Base-by-base conservation (phyloP, 2,888 invertebrate species). In the Troglohyphantes excavatus region DNA sequence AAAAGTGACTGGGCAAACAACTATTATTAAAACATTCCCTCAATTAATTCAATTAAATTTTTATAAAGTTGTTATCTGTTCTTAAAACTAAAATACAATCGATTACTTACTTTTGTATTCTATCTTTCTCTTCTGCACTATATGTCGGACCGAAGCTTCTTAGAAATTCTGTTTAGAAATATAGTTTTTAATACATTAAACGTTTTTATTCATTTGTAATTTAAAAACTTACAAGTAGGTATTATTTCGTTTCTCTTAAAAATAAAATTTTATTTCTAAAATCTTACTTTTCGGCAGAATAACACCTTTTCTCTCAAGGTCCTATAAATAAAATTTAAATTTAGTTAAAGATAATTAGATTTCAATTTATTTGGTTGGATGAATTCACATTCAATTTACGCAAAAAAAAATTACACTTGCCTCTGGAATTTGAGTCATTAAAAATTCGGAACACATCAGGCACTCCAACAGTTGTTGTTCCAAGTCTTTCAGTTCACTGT, bases 371-470 rank as follows among this genome's bases (percentile, higher is more conserved):
- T n/a, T n/a, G n/a, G n/a, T n/a, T n/a, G n/a, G n/a, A n/a, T n/a
- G n/a, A n/a, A n/a, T 39, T 39, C 39, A 3, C 13, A 11, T 39
- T 39, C 7, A 39, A 39, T 11, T 11, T 39, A 39, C 7, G 39
- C 13, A 2, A 7, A 11, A 1, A 39, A 53, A 53, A 2, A n/a
- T 13, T 33, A n/a, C 39, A 78, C 46, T 59, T 78, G 78, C 86
- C 70, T 61, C 13, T 7, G 65, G 79, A 11, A 59, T 27, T 13
- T 79, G 29, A 23, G 39, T 63, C 11, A 70, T 76, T 26, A 86
- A 23, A 63, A 86, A 86, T 17, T 59, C 86, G 6, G 68, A 72
- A 27, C 86, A 86, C 86, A 86, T 86, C 53, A 86, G 61, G 29
- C 86, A 86, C 9, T 86, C 86, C 43, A 86, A 27, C 6, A 86